phyloP scores from a whole-genome alignment of 2,113 vertebrate genomes.

The Rallus limicola region DNA sequence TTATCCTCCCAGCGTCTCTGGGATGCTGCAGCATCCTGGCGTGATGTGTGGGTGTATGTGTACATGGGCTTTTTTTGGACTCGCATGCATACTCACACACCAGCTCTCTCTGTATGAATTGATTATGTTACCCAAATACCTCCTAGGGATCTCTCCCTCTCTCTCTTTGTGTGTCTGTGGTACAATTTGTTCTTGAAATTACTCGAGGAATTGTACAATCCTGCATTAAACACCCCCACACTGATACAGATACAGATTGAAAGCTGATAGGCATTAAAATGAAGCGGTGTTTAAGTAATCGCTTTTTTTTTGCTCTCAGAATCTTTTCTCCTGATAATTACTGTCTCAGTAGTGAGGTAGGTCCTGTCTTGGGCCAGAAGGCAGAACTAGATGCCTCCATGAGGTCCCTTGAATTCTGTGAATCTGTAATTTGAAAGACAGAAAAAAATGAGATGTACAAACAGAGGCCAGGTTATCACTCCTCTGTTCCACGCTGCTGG shows the following conservation, averaged over 20 bases:
- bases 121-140: slow-evolving; percentile 22
- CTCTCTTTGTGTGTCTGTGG: slow-evolving; percentile 18
- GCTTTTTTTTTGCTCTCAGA: not conserved
- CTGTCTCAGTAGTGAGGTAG: not conserved
- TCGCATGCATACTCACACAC: not conserved
- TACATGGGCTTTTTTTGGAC: not conserved
- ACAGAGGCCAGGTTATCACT: not conserved
- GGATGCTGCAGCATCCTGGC: slow-evolving; percentile 24
- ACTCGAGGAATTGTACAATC: slow-evolving; percentile 4
- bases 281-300: not conserved
- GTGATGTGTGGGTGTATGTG: not conserved
- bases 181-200: slow-evolving; percentile 44
- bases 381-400: not conserved
- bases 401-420: not conserved
- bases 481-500: not conserved
- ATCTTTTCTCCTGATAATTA: not conserved
- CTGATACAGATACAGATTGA: not conserved
- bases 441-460: not conserved
- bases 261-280: not conserved
- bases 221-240: not conserved
- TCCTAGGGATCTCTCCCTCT: slow-evolving; percentile 30
- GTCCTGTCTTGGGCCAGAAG: not conserved
- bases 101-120: not conserved
- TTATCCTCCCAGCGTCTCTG: not conserved
- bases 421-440: not conserved